Evolutionary conservation across 2,888 invertebrate species (phyloP).

Genomic region (Lobophora halterata): DNA sequence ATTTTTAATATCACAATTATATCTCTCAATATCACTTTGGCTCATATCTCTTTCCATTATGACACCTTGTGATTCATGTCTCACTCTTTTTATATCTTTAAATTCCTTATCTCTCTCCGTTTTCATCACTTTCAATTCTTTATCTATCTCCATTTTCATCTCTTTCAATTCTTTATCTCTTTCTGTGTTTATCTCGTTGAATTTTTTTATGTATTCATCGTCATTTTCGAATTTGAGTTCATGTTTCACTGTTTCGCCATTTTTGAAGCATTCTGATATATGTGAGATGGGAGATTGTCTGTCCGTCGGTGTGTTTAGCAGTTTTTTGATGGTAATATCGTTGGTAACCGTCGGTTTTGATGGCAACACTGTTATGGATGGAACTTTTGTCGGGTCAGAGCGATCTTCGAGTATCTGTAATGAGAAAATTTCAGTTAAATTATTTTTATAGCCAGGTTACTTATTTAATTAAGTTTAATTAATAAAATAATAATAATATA

Average conservation of each 20-base stretch:
- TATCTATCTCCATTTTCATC: slow-evolving; percentile 24
- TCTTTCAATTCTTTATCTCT: slow-evolving; percentile 15
- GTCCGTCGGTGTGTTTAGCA: slow-evolving; percentile 39
- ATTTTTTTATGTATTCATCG: slow-evolving; percentile 28
- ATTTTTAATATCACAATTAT: neutral
- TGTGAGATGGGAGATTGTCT: slow-evolving; percentile 37
- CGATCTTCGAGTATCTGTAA: slow-evolving; percentile 42
- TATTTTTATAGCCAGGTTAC: too few relatives aligned
- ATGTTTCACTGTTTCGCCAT: slow-evolving; percentile 17
- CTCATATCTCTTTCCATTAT: neutral
- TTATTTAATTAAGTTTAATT: too few relatives aligned
- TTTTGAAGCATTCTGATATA: slow-evolving; percentile 40
- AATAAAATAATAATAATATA: too few relatives aligned
- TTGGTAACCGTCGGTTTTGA: slow-evolving; percentile 21
- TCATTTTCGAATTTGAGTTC: slow-evolving; percentile 32
- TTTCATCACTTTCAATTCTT: slow-evolving; percentile 15
- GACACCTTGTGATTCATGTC: neutral
- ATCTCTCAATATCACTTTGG: too few relatives aligned
- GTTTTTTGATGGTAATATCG: slow-evolving; percentile 30
- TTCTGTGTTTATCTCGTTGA: slow-evolving; percentile 6
- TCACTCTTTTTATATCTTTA: slow-evolving; percentile 4
- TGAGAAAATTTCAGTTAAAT: too few relatives aligned
- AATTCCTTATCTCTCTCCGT: slow-evolving; percentile 1
- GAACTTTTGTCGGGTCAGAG: slow-evolving; percentile 51
- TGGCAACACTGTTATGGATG: slow-evolving; percentile 41